Percentiles rank a stretch among this genome's conserved stretches.
These are phyloP conservation scores for Nowickia ferox DNA, from an alignment of 2,888 invertebrate genomes.

Conservation along the genomic window DNA sequence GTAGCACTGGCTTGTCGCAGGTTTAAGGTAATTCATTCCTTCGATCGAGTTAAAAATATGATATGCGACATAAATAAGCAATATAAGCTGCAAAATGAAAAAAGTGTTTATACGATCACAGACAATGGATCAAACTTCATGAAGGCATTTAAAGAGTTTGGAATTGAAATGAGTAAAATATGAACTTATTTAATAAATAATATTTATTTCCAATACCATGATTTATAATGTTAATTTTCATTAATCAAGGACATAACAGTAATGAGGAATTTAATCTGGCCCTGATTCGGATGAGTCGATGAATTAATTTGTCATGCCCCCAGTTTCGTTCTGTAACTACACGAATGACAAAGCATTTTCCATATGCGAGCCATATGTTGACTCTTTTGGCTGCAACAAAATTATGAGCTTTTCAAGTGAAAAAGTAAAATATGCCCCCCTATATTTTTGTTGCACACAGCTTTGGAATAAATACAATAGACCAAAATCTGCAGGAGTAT, in stretches of 20 bases:
- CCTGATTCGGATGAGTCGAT: neutral
- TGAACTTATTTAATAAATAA: too few relatives aligned
- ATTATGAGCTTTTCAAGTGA: constrained; percentile 39
- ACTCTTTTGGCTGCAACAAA: constrained; percentile 53
- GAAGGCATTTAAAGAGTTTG: constrained; percentile 48
- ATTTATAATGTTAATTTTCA: too few relatives aligned
- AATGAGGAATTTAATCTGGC: constrained; percentile 50
- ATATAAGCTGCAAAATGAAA: constrained; percentile 39
- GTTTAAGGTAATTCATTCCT: constrained; percentile 38
- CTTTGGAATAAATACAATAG: constrained; percentile 52
- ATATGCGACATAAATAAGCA: constrained; percentile 44
- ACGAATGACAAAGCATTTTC: constrained; percentile 40
- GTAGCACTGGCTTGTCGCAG: constrained; percentile 17
- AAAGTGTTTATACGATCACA: constrained; percentile 44
- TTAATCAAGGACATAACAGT: too few relatives aligned
- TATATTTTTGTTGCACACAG: constrained; percentile 38
- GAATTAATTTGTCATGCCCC: too few relatives aligned
- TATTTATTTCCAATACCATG: too few relatives aligned
- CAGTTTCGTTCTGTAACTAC: constrained; percentile 29
- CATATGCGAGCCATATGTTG: constrained; percentile 51
- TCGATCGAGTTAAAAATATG: constrained; percentile 21
- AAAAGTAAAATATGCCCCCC: constrained; percentile 29
- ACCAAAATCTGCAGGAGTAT: constrained; percentile 59
- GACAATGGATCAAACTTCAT: constrained; percentile 56
- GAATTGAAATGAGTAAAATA: constrained; percentile 43